Evolutionary conservation across 2,113 vertebrate genomes (phyloP), one percentile per base, ranked within the genome.

Genomic region (Archocentrus centrarchus): DNA sequence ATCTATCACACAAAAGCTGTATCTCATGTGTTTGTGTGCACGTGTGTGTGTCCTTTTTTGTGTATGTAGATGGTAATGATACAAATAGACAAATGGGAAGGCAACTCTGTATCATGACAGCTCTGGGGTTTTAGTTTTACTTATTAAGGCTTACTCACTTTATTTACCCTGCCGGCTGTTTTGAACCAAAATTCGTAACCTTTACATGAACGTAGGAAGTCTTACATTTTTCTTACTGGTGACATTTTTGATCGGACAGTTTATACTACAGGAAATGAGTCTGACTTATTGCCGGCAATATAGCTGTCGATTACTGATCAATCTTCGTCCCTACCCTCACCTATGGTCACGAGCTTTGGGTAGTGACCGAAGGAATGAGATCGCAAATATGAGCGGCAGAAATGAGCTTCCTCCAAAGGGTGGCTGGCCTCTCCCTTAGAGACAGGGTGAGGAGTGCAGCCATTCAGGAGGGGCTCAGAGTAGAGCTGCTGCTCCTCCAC

Each of bases 1-100:
- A 91, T 89, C 77, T 79, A 88, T 92, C 86, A 88, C 53, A 58
- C 39, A 37, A 39, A 83, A 77, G 84, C 75, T 68, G 61, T 61
- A 58, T 81, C 61, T 81, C 78, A 87, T 50, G 50, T 64, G 53
- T 57, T 75, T 61, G 73, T 81, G 22, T 57, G 64, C 50, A 20
- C 53, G 30, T 59, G 37, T 79, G 18, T 76, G 58, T 35, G 41
- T 7, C 2, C 68, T 53, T 27, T 27, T 20, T 73, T 27, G 66
- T 70, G 44, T 70, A 53, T 53, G 66, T 70, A 70, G 50, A 70
- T 47, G 53, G 47, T 39, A 22, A 39, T 59, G 53, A 75, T 50
- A 70, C 27, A 77, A 59, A 41, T 18, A 53, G 81, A 70, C 77
- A 80, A 53, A 64, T 59, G 37, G 11, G 9, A 27, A 66, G 13